phyloP scores from a whole-genome alignment of 1,140 invertebrate species.

The Cyrtorhinus lividipennis region DNA sequence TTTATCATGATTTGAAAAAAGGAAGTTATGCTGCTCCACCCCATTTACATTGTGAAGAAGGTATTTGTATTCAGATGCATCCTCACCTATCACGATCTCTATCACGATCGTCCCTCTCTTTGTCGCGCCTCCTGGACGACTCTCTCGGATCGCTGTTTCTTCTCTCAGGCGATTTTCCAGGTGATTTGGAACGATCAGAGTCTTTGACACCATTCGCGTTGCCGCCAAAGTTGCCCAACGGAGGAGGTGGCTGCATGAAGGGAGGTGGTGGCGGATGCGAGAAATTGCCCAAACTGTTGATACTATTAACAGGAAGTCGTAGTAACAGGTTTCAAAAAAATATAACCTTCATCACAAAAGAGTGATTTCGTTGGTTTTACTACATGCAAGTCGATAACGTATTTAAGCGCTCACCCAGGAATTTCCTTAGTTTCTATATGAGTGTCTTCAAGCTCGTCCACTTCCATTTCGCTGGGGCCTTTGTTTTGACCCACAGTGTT shows the following conservation, averaged over 20 bases:
- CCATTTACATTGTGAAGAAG: too few species aligned
- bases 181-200: neutral
- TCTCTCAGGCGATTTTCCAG: neutral
- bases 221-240: neutral
- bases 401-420: neutral
- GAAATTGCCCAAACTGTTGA: neutral
- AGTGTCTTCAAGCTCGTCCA: neutral
- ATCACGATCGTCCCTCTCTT: neutral
- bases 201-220: neutral
- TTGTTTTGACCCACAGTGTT: neutral
- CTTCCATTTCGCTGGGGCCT: neutral
- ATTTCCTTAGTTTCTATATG: conserved; percentile 5
- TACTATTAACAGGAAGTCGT: neutral
- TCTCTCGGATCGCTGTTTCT: neutral
- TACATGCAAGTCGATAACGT: neutral
- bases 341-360: neutral
- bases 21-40: too few species aligned
- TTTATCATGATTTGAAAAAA: too few species aligned
- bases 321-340: neutral
- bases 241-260: conserved; percentile 2
- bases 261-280: neutral
- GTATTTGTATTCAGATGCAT: too few species aligned
- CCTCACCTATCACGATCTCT: neutral
- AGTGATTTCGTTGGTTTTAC: neutral
- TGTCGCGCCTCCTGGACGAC: neutral